Evolutionary conservation across 1,140 invertebrate species (phyloP).

Genomic region (Chrysomallon squamiferum): DNA sequence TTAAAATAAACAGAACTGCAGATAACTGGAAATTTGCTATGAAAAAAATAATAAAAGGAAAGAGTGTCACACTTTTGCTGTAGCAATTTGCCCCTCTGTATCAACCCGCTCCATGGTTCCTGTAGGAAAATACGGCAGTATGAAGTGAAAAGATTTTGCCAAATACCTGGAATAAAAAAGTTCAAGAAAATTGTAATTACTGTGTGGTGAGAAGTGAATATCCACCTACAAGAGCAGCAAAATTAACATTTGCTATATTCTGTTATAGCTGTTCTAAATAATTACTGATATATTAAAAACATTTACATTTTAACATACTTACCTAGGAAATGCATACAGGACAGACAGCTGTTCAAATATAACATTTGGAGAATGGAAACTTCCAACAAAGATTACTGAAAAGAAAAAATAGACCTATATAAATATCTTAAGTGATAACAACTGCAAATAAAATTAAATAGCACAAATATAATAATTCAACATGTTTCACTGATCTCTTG

Average conservation of each 20-base stretch:
- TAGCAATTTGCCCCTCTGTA: constrained; percentile 63
- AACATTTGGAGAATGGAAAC: constrained; percentile 60
- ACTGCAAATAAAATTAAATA: no score
- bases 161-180: constrained; percentile 53
- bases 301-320: constrained; percentile 2
- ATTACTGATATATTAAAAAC: no score
- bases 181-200: constrained; percentile 1
- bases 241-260: background rate
- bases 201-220: no score
- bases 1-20: no score
- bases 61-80: constrained; percentile 61
- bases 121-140: constrained; percentile 64
- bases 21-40: no score
- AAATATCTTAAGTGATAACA: no score
- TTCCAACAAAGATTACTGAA: constrained; percentile 63
- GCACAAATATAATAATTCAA: no score
- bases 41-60: no score
- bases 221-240: background rate
- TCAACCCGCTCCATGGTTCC: constrained; percentile 65
- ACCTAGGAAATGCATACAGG: constrained; percentile 62
- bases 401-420: no score
- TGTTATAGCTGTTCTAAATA: background rate
- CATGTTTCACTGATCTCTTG: no score
- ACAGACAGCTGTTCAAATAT: constrained; percentile 64
- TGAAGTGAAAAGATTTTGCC: constrained; percentile 60